A percentile compares a stretch with the other conserved stretches of the same genome.
These are phyloP conservation scores for Thalassoma bifasciatum DNA, from an alignment of 2,113 vertebrate species.

Conservation along the genomic window DNA sequence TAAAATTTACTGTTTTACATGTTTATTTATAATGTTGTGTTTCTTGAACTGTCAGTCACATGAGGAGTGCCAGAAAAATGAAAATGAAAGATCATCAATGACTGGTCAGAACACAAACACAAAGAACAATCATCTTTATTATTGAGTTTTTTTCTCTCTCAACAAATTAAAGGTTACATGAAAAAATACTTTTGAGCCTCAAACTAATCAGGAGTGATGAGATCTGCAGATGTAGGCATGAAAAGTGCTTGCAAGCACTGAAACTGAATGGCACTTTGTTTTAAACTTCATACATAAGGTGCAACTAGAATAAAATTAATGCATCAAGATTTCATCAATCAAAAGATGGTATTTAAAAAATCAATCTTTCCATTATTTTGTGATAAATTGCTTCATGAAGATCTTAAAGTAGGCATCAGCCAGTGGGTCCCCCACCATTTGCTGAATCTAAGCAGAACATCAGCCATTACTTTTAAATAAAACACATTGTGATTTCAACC, in stretches of 20 bases:
- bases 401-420: constrained; percentile 28
- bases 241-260: constrained; percentile 25
- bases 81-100: too few species aligned
- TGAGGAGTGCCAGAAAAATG: too few species aligned
- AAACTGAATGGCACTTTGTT: constrained; percentile 16
- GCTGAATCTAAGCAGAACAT: background rate
- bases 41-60: too few species aligned
- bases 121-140: too few species aligned
- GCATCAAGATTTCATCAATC: constrained; percentile 52
- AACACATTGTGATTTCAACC: background rate
- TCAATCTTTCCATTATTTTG: constrained; percentile 48
- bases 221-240: constrained; percentile 22
- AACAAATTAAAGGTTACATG: too few species aligned
- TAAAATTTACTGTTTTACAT: too few species aligned
- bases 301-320: constrained; percentile 31
- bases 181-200: too few species aligned
- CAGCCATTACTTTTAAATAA: too few species aligned
- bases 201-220: constrained; percentile 32
- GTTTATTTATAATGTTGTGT: too few species aligned
- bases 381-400: constrained; percentile 61
- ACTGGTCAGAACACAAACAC: too few species aligned
- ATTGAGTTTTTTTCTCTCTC: too few species aligned
- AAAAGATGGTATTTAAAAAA: constrained; percentile 57
- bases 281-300: constrained; percentile 36
- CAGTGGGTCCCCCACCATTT: constrained; percentile 23